Base-by-base conservation (phyloP, 1,140 invertebrate genomes). In the Papilio polyxenes region DNA sequence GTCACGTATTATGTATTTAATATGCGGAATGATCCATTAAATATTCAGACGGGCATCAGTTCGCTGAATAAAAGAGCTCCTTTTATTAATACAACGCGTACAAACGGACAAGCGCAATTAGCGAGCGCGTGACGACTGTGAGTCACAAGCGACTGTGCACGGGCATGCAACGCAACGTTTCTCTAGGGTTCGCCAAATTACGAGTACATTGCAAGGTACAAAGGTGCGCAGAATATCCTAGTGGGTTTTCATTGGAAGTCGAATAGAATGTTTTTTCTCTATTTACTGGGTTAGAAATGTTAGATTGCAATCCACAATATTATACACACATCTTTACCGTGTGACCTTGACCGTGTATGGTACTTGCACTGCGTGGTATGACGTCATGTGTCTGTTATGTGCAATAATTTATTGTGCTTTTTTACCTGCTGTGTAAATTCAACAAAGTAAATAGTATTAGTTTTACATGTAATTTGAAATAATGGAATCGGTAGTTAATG, bases 311-410 rank as follows among this genome's bases (percentile, higher is more conserved):
- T 59, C 17, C 17, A 59, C 56, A 59, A 6, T n/a, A 59, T 17
- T 59, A n/a, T 59, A 48, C 15, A n/a, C 20, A 44, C 20, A 20
- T 51, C n/a, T 48, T 44, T 48, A 11, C 5, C 8, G 74, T 75
- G 75, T 76, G 75, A 76, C 75, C 75, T 76, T 76, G 40, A 49
- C 75, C 75, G 75, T 53, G 75, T 76, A 76, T 23, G 40, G 75
- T 76, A 51, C 40, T 76, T n/a, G 44, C 48, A 49, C 20, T 51
- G 51, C n/a, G 44, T 20, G 75, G 44, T 51, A 51, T 76, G 75
- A 76, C 75, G 44, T 76, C 48, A 76, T 17, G n/a, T 23, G 44
- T 75, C n/a, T 75, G 49, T 74, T 74, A 51, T 44, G 44, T 76
- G 44, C 44, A 76, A 17, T 10, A 13, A n/a, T n/a, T n/a, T n/a